Evolutionary conservation across 2,888 invertebrate genomes (phyloP), one percentile per base, ranked within the genome.

Genomic region (Meganola albula): DNA sequence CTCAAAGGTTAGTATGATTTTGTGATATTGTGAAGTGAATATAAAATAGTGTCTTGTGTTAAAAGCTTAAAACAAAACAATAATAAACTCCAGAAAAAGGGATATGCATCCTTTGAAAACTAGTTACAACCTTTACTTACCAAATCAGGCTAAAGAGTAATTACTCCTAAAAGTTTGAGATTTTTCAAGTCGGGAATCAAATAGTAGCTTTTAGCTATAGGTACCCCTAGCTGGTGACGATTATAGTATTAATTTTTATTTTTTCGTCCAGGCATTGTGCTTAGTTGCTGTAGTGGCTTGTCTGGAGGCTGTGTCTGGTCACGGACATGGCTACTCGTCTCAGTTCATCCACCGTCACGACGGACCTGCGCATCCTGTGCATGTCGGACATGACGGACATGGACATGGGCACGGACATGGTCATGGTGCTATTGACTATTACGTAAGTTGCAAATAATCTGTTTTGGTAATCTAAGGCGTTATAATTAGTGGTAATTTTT

Each of bases 301-400:
- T 2, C 50, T 59, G 13, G 70, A 67, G 2, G 40, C 30, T 61
- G 46, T 66, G 53, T 44, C 58, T 59, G 48, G 71, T 45, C 53
- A 89, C 65, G 51, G 68, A 58, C 44, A 74, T 66, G 69, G 69
- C 1, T 70, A 58, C 51, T 79, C 79, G 4, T 75, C 77, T 4
- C 75, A 78, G 44, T 71, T 66, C 47, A 72, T 79, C 67, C 49
- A 71, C 28, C 56, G 77, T 28, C 53, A 79, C 52, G 61, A 59
- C 37, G 79, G 68, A 10, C 80, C 60, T 23, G 76, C 61, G 5
- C 65, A 77, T 14, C 52, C 54, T 0, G 64, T 75, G 10, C 59
- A 65, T 27, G 67, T 40, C 6, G 64, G 56, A 7, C 58, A 73
- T 11, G 67, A 62, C 13, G 58, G 63, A 24, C 53, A 64, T 11